phyloP scores from a whole-genome alignment of 2,888 invertebrate genomes.

The Tenthredo scrophulariae region DNA sequence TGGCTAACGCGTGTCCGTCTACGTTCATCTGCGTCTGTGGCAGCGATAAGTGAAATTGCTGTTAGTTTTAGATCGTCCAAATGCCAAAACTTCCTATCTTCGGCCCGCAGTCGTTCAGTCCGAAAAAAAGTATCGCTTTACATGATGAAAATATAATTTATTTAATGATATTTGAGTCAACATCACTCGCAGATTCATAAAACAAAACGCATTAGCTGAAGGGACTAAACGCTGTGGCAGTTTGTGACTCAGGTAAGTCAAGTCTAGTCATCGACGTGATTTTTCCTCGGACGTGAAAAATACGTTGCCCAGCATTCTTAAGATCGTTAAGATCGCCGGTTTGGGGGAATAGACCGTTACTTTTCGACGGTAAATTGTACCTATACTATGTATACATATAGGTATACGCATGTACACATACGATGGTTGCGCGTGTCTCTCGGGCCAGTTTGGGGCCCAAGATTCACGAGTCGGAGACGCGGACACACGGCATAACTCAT shows the following conservation, averaged over 20 bases:
- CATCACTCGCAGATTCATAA: not conserved
- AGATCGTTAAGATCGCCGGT: slow-evolving; percentile 27
- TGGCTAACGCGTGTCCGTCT: slow-evolving; percentile 47
- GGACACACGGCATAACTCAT: slow-evolving; percentile 12
- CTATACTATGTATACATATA: not conserved
- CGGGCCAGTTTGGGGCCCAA: not conserved
- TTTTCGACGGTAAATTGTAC: slow-evolving; percentile 18
- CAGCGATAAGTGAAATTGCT: slow-evolving; percentile 14
- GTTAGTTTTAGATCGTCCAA: not conserved
- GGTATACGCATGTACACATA: not conserved
- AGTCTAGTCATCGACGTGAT: not conserved
- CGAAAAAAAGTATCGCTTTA: not conserved
- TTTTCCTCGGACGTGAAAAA: not conserved
- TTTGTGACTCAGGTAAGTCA: not conserved
- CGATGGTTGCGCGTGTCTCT: slow-evolving; percentile 14
- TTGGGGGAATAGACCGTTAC: slow-evolving; percentile 10
- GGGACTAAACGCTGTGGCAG: no score
- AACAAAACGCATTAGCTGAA: not conserved
- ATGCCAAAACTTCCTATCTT: slow-evolving; percentile 25
- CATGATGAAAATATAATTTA: not conserved
- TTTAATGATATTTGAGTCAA: not conserved
- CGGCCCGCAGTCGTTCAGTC: not conserved
- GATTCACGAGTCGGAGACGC: not conserved
- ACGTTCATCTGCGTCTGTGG: slow-evolving; percentile 8
- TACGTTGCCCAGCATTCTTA: not conserved